Percentiles rank a stretch among this genome's conserved stretches.
Conservation (phyloP, 2,888 invertebrate species). For the Campoplex nolae region DNA sequence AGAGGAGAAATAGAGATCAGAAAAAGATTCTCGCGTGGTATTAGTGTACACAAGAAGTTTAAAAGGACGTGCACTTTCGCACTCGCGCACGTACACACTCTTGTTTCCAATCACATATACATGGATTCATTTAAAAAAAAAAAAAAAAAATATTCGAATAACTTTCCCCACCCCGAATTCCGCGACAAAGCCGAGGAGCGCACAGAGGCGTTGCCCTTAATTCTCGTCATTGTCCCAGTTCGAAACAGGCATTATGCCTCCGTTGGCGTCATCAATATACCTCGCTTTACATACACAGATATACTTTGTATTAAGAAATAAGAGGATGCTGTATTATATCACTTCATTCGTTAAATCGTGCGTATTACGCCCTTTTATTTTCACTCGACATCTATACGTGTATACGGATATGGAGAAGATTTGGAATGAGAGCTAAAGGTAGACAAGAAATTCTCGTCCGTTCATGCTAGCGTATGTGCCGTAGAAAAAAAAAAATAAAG, state of each 20-base stretch:
- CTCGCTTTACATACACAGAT: constrained; percentile 22
- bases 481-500: constrained; percentile 20
- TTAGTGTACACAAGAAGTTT: constrained; percentile 72
- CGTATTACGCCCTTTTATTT: constrained; percentile 22
- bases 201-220: constrained; percentile 72
- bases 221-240: constrained; percentile 75
- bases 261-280: constrained; percentile 54
- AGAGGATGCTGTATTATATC: background rate
- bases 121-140: too few relatives aligned
- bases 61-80: constrained; percentile 47
- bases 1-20: background rate
- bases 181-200: constrained; percentile 72
- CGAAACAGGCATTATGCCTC: constrained; percentile 73
- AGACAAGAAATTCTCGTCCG: constrained; percentile 46
- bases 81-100: constrained; percentile 16
- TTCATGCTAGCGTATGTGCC: background rate
- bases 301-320: background rate
- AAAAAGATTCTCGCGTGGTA: constrained; percentile 38
- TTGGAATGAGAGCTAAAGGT: constrained; percentile 38
- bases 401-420: constrained; percentile 10
- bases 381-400: background rate
- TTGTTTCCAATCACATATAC: constrained; percentile 4
- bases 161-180: constrained; percentile 65
- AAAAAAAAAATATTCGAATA: too few relatives aligned
- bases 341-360: constrained; percentile 26